A percentile compares a stretch with the other conserved stretches of the same genome.
Conservation (phyloP, 92 coral and sea anemone genomes). For the Phenganax subtilis region DNA sequence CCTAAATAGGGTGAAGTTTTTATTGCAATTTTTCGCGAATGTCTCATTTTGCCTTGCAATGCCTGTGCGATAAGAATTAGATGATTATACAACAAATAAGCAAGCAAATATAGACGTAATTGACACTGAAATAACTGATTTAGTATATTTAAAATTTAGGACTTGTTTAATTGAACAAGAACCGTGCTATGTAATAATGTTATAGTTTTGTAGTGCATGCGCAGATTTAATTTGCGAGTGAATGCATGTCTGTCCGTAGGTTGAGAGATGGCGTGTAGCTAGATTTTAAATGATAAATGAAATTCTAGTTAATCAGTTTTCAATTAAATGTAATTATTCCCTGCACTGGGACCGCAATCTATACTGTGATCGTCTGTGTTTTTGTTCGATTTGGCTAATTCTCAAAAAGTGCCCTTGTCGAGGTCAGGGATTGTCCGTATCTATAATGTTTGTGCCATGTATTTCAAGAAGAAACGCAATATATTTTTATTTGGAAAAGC, state of each 20-base stretch:
- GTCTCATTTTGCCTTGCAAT: slow-evolving; percentile 1
- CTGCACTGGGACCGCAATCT: background rate
- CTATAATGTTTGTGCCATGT: background rate
- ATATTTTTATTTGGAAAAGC: background rate
- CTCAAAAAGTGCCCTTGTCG: too few relatives aligned
- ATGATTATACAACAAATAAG: background rate
- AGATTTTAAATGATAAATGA: background rate
- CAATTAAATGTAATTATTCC: slow-evolving; percentile 8
- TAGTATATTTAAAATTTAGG: background rate
- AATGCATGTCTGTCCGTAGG: background rate
- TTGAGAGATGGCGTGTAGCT: background rate
- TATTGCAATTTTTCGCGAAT: background rate
- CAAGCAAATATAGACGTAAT: slow-evolving; percentile 7
- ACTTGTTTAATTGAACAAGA: slow-evolving; percentile 5
- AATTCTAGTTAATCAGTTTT: slow-evolving; percentile 8
- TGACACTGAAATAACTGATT: slow-evolving; percentile 5
- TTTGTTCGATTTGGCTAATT: too few relatives aligned
- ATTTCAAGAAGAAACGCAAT: background rate
- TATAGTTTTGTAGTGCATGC: background rate
- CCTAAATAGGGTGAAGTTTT: too few relatives aligned
- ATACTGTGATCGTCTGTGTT: background rate
- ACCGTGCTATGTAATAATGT: slow-evolving; percentile 12
- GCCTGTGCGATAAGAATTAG: background rate
- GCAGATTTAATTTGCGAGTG: background rate
- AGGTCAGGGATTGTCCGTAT: too few relatives aligned